phyloP scores from a whole-genome alignment of 2,888 invertebrate genomes.

The Cheilosia variabilis region DNA sequence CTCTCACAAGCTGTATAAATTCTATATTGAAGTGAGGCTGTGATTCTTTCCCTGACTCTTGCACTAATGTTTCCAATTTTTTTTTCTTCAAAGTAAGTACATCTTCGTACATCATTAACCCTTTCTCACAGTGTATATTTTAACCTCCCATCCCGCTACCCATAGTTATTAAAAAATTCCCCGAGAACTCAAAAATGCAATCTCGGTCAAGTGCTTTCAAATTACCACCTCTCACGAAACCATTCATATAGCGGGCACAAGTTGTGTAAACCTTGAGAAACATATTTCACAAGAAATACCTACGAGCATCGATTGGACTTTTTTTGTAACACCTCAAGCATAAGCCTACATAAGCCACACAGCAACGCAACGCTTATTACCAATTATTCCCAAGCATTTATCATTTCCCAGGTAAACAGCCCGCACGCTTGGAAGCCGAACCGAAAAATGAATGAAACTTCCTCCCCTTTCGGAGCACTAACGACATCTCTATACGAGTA shows the following conservation, averaged over 20 bases:
- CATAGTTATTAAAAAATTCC: neutral
- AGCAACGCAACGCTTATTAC: constrained; percentile 55
- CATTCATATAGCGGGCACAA: constrained; percentile 17
- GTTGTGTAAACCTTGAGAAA: neutral
- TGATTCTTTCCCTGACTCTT: no score
- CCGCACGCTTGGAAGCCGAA: constrained; percentile 26
- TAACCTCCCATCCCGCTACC: neutral
- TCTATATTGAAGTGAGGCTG: no score
- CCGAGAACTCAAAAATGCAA: neutral
- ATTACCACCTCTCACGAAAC: constrained; percentile 2
- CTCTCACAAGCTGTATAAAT: no score
- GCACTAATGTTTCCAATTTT: no score
- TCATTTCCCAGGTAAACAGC: constrained; percentile 56
- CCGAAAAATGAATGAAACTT: constrained; percentile 54
- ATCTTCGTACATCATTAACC: no score
- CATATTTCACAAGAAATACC: neutral
- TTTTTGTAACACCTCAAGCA: constrained; percentile 46
- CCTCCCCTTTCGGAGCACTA: constrained; percentile 40
- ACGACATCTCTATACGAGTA: constrained; percentile 56
- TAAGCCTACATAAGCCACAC: constrained; percentile 19
- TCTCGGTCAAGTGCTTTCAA: constrained; percentile 1
- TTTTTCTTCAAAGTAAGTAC: no score
- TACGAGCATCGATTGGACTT: neutral
- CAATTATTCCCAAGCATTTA: constrained; percentile 65
- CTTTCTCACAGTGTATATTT: neutral